Conservation (phyloP, 2,797 vertebrate genomes). For the Gallinago solitaria region DNA sequence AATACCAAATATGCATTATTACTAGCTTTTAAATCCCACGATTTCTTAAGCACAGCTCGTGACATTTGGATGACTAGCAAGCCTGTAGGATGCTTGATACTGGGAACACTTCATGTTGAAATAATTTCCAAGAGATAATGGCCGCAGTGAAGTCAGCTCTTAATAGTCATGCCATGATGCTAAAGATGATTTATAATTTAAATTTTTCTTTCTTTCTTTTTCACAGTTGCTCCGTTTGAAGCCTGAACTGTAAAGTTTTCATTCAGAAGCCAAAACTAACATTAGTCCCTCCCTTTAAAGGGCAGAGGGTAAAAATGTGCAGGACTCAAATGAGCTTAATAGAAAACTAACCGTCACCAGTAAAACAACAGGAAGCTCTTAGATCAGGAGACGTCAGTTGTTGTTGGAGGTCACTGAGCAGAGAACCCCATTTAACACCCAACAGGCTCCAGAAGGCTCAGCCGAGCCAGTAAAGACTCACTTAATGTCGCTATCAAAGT, state of each 20-base stretch:
- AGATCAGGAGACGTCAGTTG: conserved; percentile 64
- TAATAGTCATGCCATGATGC: conserved; percentile 5
- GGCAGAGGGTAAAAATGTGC: conserved; percentile 73
- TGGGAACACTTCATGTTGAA: not conserved
- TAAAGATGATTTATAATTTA: conserved; percentile 46
- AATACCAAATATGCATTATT: conserved; percentile 8
- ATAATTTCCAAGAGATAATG: conserved; percentile 19
- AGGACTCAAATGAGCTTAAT: conserved; percentile 70
- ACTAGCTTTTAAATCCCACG: not conserved
- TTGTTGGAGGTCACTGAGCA: conserved; percentile 68
- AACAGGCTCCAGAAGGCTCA: conserved; percentile 59
- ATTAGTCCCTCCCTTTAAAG: conserved; percentile 69
- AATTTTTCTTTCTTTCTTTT: conserved; percentile 36
- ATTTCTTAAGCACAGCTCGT: not conserved
- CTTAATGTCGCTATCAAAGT: conserved; percentile 46
- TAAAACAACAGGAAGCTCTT: conserved; percentile 68
- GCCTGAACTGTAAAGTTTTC: conserved; percentile 53
- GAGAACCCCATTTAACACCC: conserved; percentile 70
- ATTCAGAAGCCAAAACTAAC: conserved; percentile 69
- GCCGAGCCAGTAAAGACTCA: conserved; percentile 37
- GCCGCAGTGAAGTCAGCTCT: not conserved
- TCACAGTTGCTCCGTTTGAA: conserved; percentile 9
- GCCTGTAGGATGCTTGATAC: not conserved
- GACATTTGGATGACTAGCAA: not conserved
- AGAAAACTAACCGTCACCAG: conserved; percentile 63